Percentiles rank a stretch among this genome's conserved stretches.
Conservation (phyloP, 2,797 vertebrate species). For the Tarsius wallacei region DNA sequence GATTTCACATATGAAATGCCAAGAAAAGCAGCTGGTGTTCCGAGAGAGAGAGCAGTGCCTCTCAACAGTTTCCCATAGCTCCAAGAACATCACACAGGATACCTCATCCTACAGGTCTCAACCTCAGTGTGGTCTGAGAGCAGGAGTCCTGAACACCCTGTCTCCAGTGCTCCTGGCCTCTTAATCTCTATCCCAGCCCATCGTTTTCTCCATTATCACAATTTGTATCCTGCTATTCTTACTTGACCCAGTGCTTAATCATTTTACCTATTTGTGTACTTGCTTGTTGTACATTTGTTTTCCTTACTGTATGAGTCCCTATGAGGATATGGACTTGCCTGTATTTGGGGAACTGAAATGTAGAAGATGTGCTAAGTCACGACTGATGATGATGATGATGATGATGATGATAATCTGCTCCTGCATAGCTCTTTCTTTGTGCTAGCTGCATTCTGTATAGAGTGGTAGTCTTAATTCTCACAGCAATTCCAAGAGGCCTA, state of each 20-base stretch:
- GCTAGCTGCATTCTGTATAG: background rate
- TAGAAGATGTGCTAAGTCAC: background rate
- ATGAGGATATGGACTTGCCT: background rate
- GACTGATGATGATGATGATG: too few relatives aligned
- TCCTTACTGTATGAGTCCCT: background rate
- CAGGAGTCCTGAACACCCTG: background rate
- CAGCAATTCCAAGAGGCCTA: background rate
- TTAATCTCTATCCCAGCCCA: background rate
- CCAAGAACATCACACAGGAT: accelerated
- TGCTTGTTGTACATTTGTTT: background rate
- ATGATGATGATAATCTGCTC: too few relatives aligned
- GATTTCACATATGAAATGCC: accelerated
- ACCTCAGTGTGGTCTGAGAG: background rate
- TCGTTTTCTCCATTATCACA: too few relatives aligned
- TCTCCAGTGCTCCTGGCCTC: accelerated
- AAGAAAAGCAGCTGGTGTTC: too few relatives aligned
- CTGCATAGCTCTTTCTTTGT: background rate
- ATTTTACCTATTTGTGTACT: background rate
- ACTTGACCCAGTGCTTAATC: background rate
- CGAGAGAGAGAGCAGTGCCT: accelerated
- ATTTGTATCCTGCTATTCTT: too few relatives aligned
- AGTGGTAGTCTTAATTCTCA: background rate
- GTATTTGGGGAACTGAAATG: background rate
- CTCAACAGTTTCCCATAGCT: accelerated
- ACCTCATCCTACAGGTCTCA: background rate